Evolutionary conservation across 2,888 invertebrate genomes (phyloP), one percentile per base, ranked within the genome.

Genomic region (Rhorus exstirpatorius): DNA sequence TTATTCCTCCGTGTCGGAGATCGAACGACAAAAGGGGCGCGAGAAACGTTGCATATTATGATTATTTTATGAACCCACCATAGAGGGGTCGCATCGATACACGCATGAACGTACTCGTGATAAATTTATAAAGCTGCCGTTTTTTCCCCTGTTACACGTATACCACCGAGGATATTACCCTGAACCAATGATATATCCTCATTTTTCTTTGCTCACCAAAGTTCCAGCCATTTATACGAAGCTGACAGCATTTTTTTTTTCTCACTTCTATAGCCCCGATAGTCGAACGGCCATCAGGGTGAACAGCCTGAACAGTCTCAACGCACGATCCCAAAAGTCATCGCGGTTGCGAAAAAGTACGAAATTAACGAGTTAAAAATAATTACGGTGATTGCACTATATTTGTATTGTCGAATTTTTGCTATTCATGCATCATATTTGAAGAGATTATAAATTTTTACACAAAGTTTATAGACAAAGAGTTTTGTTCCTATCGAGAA

Each of bases 21-120:
- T 4, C 38, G 38, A 38, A 38, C 4, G 38, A 38, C 1, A 38
- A 1, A 38, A 8, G 10, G 38, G 8, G 38, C 19, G 46, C 35
- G 38, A 3, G 14, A 58, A 24, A 71, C 44, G 71, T 53, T 46
- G 24, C 51, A 44, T 61, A 19, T 67, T 24, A 14, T 79, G 65
- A 79, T 71, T 79, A 71, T 82, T 82, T 82, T 35, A 79, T 67
- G 4, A 63, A 81, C 14, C 17, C 31, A 44, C 4, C 41, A 65
- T n/a, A 19, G 44, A 53, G 17, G 6, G n/a, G 14, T n/a, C 4
- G 19, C 14, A 58, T 35, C 14, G 46, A 67, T 49, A 51, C 35
- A 41, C 35, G 8, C 38, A 7, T 35, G 8, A 44, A 12, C 67
- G 38, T 38, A 31, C 38, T 14, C 3, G 31, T 19, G 6, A 24